Base-by-base conservation (phyloP, 2,113 vertebrate species). In the Girardinichthys multiradiatus region DNA sequence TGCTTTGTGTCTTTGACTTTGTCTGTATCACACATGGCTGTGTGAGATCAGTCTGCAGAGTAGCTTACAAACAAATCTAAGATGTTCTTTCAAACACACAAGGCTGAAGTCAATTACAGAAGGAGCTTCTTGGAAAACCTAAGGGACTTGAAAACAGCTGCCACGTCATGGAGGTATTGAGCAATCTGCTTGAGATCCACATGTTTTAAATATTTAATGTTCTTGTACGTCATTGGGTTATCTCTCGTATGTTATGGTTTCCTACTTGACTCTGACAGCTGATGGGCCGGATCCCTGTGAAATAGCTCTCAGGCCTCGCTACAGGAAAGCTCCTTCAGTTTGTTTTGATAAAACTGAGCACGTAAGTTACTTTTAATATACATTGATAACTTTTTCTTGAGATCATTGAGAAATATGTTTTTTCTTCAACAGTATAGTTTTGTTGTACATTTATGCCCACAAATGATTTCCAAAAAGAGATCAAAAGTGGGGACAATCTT, bases 241-340 rank as follows among this genome's bases (percentile, higher is more conserved):
- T n/a, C n/a, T n/a, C n/a, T n/a, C n/a, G n/a, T 14, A 51, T 31
- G 57, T 80, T 48, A 54, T 62, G 37, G 86, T 95, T 54, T 94
- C 95, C 96, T 95, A 97, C 93, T 77, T 21, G 58, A 51, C 54
- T 30, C 70, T 67, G 85, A 70, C 83, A 98, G 97, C 97, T 91
- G 88, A 95, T 11, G 98, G 97, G 57, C 98, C 97, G 14, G 88
- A 99, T 81, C 95, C 96, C 9, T 99, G 98, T 65, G 87, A 93
- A 39, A 87, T 97, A 88, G 96, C 97, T 58, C 92, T 95, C 2
- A 96, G 94, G 10, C 98, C 98, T 11, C 93, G 98, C 37, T 95
- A 97, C 90, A 94, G 97, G 84, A 99, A 98, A 80, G 97, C 97
- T 54, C 97, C 97, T 0, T 89, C 94, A 2, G 89, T 92, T 76